phyloP scores from a whole-genome alignment of 2,113 vertebrate genomes.

The Pelusios castaneus region DNA sequence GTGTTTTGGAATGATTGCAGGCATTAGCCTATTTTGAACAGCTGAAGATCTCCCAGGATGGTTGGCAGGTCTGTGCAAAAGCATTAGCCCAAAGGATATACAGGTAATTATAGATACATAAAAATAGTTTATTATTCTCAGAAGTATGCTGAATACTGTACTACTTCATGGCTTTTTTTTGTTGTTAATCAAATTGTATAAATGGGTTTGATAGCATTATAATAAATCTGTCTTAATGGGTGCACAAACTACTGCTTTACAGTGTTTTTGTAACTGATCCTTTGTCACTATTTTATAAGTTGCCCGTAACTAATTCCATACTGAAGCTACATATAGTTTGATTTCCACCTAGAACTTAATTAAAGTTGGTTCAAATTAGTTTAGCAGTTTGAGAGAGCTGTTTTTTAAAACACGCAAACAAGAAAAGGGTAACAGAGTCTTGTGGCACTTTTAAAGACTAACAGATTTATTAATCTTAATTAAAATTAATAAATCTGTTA shows the following conservation, averaged over 20 bases:
- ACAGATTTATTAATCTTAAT: no score
- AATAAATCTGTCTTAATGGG: not conserved
- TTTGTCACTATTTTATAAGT: not conserved
- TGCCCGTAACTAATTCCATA: not conserved
- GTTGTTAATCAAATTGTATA: not conserved
- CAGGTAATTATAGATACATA: slow-evolving; percentile 78
- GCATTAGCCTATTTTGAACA: slow-evolving; percentile 97
- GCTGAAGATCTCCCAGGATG: slow-evolving; percentile 95
- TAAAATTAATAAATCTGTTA: no score
- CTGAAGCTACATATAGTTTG: not conserved
- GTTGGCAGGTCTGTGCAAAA: slow-evolving; percentile 97
- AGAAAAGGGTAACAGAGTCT: no score
- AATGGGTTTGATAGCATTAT: not conserved
- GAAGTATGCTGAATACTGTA: not conserved
- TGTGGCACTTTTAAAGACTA: no score
- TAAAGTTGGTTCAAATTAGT: not conserved
- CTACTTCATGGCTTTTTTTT: not conserved
- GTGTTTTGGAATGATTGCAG: slow-evolving; percentile 72
- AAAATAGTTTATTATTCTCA: not conserved
- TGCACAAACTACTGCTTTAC: not conserved
- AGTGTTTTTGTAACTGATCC: not conserved
- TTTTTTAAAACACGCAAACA: not conserved
- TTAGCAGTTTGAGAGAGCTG: not conserved
- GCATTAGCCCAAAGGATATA: slow-evolving; percentile 92
- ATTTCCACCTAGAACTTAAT: not conserved